Conservation (phyloP, 2,113 vertebrate species). For the Gadus chalcogrammus region DNA sequence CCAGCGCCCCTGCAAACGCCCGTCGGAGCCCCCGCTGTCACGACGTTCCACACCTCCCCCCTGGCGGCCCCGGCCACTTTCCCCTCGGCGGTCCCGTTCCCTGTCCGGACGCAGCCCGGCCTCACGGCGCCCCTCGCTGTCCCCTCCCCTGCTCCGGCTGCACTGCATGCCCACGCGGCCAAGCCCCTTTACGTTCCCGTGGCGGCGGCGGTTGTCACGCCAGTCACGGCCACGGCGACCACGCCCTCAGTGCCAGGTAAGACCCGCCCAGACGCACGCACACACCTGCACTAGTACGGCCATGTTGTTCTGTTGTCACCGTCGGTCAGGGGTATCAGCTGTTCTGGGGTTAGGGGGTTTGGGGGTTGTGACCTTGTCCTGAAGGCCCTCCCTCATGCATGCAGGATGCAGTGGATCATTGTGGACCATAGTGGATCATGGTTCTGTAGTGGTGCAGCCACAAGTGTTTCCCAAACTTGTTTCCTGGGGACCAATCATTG, state of each 20-base stretch:
- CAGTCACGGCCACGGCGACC: slow-evolving; percentile 73
- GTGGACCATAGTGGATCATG: too few species aligned
- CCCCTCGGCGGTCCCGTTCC: slow-evolving; percentile 25
- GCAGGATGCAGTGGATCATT: too few species aligned
- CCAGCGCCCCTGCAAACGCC: slow-evolving; percentile 25
- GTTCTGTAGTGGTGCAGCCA: neutral
- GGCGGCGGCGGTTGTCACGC: slow-evolving; percentile 58
- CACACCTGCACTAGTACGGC: too few species aligned
- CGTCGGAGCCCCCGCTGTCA: slow-evolving; percentile 10
- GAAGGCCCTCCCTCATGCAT: neutral
- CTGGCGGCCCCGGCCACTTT: slow-evolving; percentile 26
- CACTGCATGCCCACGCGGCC: slow-evolving; percentile 40
- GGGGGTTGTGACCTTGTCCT: neutral
- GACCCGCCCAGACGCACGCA: neutral
- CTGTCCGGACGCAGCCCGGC: slow-evolving; percentile 24
- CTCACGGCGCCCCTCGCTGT: slow-evolving; percentile 32
- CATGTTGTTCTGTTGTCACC: too few species aligned
- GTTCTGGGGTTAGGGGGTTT: too few species aligned
- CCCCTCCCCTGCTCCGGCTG: slow-evolving; percentile 36
- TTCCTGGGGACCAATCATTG: too few species aligned
- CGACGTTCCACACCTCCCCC: slow-evolving; percentile 10
- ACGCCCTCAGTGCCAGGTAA: slow-evolving; percentile 83
- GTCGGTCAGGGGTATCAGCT: too few species aligned
- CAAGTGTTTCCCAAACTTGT: neutral
- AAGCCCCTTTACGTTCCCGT: slow-evolving; percentile 43